phyloP scores from a whole-genome alignment of 1,140 invertebrate genomes.

The Ips nitidus region DNA sequence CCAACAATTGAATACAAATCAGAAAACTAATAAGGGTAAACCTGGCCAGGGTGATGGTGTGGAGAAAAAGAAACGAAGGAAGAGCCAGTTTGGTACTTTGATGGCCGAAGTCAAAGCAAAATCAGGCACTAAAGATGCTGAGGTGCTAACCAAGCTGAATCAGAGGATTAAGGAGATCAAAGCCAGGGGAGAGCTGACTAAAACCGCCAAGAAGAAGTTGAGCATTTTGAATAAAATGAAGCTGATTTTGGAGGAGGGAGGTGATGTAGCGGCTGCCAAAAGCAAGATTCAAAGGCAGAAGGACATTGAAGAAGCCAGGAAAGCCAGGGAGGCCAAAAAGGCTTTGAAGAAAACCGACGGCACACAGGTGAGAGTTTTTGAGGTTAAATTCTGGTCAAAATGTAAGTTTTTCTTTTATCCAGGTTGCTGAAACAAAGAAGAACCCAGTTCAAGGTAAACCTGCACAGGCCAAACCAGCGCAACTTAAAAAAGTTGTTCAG shows the following conservation, averaged over 20 bases:
- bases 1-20: constrained; percentile 15
- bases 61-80: constrained; percentile 29
- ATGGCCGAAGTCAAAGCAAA: constrained; percentile 13
- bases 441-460: background rate
- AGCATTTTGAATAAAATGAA: constrained; percentile 24
- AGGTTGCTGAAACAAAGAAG: background rate
- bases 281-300: constrained; percentile 16
- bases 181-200: constrained; percentile 25
- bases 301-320: constrained; percentile 1
- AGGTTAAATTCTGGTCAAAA: background rate
- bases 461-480: background rate
- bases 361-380: background rate
- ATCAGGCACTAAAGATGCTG: constrained; percentile 31
- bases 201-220: constrained; percentile 41
- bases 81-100: constrained; percentile 22
- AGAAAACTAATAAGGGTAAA: constrained; percentile 10
- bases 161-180: constrained; percentile 33
- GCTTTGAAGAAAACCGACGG: constrained; percentile 17
- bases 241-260: constrained; percentile 23
- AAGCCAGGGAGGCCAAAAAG: constrained; percentile 1
- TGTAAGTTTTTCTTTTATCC: background rate
- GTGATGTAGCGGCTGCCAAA: constrained; percentile 18
- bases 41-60: background rate
- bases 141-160: constrained; percentile 24
- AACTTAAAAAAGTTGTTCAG: constrained; percentile 18